These are phyloP conservation scores for Ceratothoa steindachneri DNA, from an alignment of 2,888 invertebrate species.

Conservation along the genomic window DNA sequence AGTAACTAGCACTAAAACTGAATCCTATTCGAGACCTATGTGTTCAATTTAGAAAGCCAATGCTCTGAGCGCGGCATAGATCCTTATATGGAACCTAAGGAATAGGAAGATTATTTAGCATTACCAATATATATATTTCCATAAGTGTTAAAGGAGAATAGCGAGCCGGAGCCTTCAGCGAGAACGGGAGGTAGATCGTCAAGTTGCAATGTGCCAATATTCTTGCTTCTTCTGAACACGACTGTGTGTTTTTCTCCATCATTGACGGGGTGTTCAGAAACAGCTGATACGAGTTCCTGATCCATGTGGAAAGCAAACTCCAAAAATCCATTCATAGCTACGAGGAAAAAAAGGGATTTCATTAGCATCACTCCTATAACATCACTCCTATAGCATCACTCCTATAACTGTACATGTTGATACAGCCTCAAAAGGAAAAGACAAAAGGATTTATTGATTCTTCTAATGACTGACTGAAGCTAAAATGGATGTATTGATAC, in stretches of 20 bases:
- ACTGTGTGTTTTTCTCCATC: background rate
- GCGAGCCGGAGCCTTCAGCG: background rate
- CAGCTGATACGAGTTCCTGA: background rate
- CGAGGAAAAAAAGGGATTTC: background rate
- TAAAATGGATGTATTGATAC: background rate
- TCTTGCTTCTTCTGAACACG: background rate
- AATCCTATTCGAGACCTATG: too few species aligned
- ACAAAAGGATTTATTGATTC: background rate
- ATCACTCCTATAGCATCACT: too few species aligned
- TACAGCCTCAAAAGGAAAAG: too few species aligned
- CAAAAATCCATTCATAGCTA: background rate
- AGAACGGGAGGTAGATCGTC: background rate
- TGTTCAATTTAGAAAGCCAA: too few species aligned
- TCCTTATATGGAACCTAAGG: too few species aligned
- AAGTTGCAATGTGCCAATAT: background rate
- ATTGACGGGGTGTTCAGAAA: background rate
- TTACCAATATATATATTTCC: constrained; percentile 10
- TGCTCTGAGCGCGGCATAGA: too few species aligned
- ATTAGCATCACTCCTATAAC: background rate
- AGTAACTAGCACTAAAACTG: too few species aligned
- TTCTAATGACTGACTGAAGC: background rate
- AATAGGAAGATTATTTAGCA: too few species aligned
- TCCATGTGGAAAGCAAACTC: background rate
- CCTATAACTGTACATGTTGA: too few species aligned
- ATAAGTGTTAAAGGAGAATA: background rate